Evolutionary conservation across 2,797 vertebrate genomes (phyloP).

Genomic region (Trachurus trachurus): DNA sequence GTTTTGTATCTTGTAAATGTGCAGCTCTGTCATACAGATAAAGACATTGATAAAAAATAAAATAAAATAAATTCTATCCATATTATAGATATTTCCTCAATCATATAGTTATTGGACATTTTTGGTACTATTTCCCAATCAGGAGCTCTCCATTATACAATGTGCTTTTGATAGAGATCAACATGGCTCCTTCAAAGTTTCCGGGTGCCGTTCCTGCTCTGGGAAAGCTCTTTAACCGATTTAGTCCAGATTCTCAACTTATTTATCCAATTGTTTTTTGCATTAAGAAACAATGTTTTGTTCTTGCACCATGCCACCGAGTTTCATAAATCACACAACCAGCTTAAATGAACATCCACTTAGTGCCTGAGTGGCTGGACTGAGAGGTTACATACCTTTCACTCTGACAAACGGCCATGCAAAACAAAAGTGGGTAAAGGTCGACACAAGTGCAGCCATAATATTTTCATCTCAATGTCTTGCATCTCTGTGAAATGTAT

Average conservation of each 20-base stretch:
- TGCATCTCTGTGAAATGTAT: slow-evolving; percentile 53
- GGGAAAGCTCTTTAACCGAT: slow-evolving; percentile 47
- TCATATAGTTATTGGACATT: neutral
- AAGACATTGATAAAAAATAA: no score
- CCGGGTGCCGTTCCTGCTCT: slow-evolving; percentile 22
- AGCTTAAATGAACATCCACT: slow-evolving; percentile 34
- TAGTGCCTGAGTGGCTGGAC: slow-evolving; percentile 33
- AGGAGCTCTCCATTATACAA: neutral
- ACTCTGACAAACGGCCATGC: slow-evolving; percentile 23
- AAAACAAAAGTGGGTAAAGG: slow-evolving; percentile 23
- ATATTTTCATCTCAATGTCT: slow-evolving; percentile 25
- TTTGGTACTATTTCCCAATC: slow-evolving; percentile 27
- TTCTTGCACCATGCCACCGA: slow-evolving; percentile 8
- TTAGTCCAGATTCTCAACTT: slow-evolving; percentile 19
- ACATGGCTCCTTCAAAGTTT: slow-evolving; percentile 31
- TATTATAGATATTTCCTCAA: slow-evolving; percentile 6
- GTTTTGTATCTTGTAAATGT: neutral
- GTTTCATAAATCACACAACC: slow-evolving; percentile 48
- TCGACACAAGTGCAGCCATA: slow-evolving; percentile 22
- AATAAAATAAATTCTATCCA: no score
- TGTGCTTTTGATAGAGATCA: slow-evolving; percentile 20
- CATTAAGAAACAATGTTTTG: slow-evolving; percentile 12
- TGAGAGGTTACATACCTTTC: slow-evolving; percentile 24
- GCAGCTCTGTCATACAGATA: neutral
- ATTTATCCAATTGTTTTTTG: slow-evolving; percentile 11